phyloP scores from a whole-genome alignment of 2,888 invertebrate genomes.

The Lysandra coridon region DNA sequence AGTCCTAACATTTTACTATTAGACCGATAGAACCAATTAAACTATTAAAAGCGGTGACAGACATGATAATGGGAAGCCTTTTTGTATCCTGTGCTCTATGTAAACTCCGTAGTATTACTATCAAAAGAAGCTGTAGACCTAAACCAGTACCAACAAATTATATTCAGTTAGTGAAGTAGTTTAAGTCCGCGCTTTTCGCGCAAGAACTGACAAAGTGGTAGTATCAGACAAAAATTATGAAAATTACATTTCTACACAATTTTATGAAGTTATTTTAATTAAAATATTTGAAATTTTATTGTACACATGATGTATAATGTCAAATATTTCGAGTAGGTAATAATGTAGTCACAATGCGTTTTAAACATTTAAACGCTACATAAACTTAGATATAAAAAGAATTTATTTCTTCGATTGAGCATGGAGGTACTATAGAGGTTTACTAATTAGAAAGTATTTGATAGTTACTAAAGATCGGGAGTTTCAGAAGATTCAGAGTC shows the following conservation, averaged over 20 bases:
- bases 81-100: not conserved
- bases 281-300: not conserved
- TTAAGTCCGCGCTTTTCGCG: not conserved
- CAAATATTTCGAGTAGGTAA: not conserved
- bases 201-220: not conserved
- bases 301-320: not conserved
- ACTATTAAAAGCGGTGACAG: not conserved
- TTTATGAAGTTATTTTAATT: not conserved
- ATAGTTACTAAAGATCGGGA: conserved; percentile 37
- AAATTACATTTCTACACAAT: not conserved
- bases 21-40: not conserved
- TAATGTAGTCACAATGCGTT: not conserved
- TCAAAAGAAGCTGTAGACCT: not conserved
- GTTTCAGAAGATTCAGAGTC: conserved; percentile 50
- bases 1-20: not conserved
- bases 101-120: not conserved
- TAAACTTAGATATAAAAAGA: not conserved
- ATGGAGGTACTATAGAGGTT: not conserved
- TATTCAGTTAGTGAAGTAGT: not conserved
- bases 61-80: not conserved
- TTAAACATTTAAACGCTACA: not conserved
- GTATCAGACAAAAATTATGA: not conserved
- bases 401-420: not conserved
- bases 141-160: not conserved
- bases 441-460: conserved; percentile 12